A percentile compares a stretch with the other conserved stretches of the same genome.
Evolutionary conservation across 2,888 invertebrate species (phyloP).

Genomic region (Brachyptera putata): DNA sequence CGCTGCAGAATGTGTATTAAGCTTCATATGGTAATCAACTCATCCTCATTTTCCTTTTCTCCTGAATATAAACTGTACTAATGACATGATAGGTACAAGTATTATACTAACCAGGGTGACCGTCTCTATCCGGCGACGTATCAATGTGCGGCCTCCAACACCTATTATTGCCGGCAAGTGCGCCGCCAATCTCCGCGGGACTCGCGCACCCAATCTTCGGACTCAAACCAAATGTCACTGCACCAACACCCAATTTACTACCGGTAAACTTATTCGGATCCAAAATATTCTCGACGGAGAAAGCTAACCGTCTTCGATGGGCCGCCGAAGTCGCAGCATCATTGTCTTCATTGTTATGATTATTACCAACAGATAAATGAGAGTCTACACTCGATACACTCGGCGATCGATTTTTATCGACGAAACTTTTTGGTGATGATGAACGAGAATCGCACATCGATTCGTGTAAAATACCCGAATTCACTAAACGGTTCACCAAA

Average conservation of each 20-base stretch:
- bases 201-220: slow-evolving; percentile 1
- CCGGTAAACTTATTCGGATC: slow-evolving; percentile 90
- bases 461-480: background rate
- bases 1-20: too few relatives aligned
- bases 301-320: slow-evolving; percentile 67
- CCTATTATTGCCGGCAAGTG: slow-evolving; percentile 37
- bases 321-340: slow-evolving; percentile 18
- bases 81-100: too few relatives aligned
- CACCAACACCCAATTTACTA: slow-evolving; percentile 37
- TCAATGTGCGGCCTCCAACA: slow-evolving; percentile 27
- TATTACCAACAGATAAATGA: background rate
- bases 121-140: slow-evolving; percentile 19
- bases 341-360: background rate
- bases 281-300: slow-evolving; percentile 86
- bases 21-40: too few relatives aligned
- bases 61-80: too few relatives aligned
- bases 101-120: slow-evolving; percentile 24
- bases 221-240: background rate
- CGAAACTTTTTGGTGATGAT: background rate
- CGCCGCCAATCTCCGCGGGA: slow-evolving; percentile 15
- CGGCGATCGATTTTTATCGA: background rate
- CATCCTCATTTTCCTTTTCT: too few relatives aligned
- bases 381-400: slow-evolving; percentile 23
- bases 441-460: background rate
- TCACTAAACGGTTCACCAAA: slow-evolving; percentile 14